Base-by-base conservation (phyloP, 1,140 invertebrate species). In the Orchesella cincta region DNA sequence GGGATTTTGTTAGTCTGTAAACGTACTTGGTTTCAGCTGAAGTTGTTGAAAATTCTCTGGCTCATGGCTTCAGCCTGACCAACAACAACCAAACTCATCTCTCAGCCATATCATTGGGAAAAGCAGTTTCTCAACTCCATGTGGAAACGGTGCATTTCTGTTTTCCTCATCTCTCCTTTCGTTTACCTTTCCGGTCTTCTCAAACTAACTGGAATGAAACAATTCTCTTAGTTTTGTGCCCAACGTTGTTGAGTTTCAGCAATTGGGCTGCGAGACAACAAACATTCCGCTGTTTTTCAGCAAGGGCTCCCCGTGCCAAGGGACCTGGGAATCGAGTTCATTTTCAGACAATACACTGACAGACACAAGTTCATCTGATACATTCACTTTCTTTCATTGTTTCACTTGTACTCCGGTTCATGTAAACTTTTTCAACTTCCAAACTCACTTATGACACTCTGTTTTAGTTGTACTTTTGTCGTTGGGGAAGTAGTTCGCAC, bases 1-100 rank as follows among this genome's bases (percentile, higher is more conserved):
- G 16, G 35, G 39, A 70, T 39, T 70, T 46, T 71, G 39, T 33
- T 71, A 70, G 75, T 76, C 62, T 76, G 20, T 29, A 29, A 52
- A 76, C 28, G 36, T 67, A 8, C 26, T 33, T 67, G 28, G 62
- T 23, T 67, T 67, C 62, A 67, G 62, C 62, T 67, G 62, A 29
- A 33, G 2, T 67, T 33, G 62, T n/a, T 33, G 62, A 33, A 46
- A 46, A 8, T 46, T n/a, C n/a, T n/a, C n/a, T n/a, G n/a, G n/a
- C n/a, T n/a, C n/a, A n/a, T n/a, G n/a, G n/a, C n/a, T n/a, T n/a
- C n/a, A n/a, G n/a, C n/a, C n/a, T n/a, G n/a, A n/a, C n/a, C n/a
- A n/a, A n/a, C n/a, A n/a, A n/a, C n/a, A n/a, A n/a, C n/a, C n/a
- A n/a, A n/a, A n/a, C n/a, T n/a, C n/a, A n/a, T n/a, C n/a, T n/a